Evolutionary conservation across 2,888 invertebrate genomes (phyloP), one percentile per base, ranked within the genome.

Genomic region (Erpobdella octoculata): DNA sequence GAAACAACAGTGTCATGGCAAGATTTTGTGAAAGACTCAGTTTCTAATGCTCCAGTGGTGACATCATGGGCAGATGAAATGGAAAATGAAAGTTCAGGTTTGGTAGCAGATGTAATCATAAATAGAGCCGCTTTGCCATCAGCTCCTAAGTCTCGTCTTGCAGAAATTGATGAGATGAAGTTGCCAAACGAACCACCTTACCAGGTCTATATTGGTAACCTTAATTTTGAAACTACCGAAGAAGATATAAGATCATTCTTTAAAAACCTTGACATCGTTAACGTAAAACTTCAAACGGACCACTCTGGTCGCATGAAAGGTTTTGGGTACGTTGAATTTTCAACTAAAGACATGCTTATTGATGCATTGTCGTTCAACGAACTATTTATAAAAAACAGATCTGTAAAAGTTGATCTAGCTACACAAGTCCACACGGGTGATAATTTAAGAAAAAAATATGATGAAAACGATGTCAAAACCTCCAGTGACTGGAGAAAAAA

Each of bases 271-370:
- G 88, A 91, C 89, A 88, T 92, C 78, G 84, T 86, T 71, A 88
- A 86, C 80, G 86, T 91, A 81, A 88, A 91, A 78, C 86, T 95
- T 77, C 93, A 64, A 33, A 72, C 93, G 9, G 87, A 90, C 75
- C 92, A 92, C 79, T 89, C 89, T 61, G 87, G 87, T 65, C 88
- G 91, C 77, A 87, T 89, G 61, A 89, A 89, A 83, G 95, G 95
- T 64, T 93, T 89, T 85, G 94, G 93, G 73, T 93, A 93, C 85
- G 90, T 93, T 15, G 93, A 94, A 82, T 93, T 96, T 84, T 90
- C 89, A 80, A 91, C 90, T 79, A 87, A 92, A 76, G 89, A 91
- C 61, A 62, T 53, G 46, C 66, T 72, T n/a, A 46, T 72, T 18
- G 73, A 71, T 33, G 74, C 75, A 12, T 70, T 74, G 5, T n/a